Percentiles rank a stretch among this genome's conserved stretches.
These are phyloP conservation scores for Octonoba sinensis DNA, from an alignment of 2,888 invertebrate genomes.

Conservation along the genomic window DNA sequence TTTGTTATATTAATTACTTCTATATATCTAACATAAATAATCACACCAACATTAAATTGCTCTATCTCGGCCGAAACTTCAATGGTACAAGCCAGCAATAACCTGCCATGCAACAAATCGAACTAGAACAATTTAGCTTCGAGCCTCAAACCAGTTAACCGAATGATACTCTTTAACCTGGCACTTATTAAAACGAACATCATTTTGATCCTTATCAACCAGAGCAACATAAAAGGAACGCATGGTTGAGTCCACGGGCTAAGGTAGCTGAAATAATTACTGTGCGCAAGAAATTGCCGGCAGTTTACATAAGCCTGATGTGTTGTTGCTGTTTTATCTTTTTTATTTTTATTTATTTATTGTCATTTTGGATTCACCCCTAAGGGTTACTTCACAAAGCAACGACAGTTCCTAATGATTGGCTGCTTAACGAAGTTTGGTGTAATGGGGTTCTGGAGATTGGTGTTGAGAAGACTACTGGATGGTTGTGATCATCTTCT, in stretches of 20 bases:
- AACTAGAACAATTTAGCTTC: no score
- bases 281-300: slow-evolving; percentile 35
- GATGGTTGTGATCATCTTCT: neutral
- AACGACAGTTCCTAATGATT: slow-evolving; percentile 12
- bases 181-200: slow-evolving; percentile 33
- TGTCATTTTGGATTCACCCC: neutral
- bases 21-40: no score
- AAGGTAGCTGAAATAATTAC: slow-evolving; percentile 52
- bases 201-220: slow-evolving; percentile 33
- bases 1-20: no score
- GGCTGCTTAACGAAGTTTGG: slow-evolving; percentile 8
- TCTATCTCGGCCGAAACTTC: no score
- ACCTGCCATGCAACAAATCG: no score
- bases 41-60: no score
- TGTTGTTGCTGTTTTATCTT: slow-evolving; percentile 16
- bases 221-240: slow-evolving; percentile 21
- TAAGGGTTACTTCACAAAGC: neutral
- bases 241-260: slow-evolving; percentile 22
- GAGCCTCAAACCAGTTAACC: no score
- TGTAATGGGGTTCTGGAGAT: neutral
- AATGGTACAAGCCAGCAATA: no score
- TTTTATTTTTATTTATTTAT: no score
- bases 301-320: slow-evolving; percentile 41
- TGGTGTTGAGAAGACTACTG: neutral
- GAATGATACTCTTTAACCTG: no score